Base-by-base conservation (phyloP, 2,888 invertebrate genomes). In the Homarus gammarus region DNA sequence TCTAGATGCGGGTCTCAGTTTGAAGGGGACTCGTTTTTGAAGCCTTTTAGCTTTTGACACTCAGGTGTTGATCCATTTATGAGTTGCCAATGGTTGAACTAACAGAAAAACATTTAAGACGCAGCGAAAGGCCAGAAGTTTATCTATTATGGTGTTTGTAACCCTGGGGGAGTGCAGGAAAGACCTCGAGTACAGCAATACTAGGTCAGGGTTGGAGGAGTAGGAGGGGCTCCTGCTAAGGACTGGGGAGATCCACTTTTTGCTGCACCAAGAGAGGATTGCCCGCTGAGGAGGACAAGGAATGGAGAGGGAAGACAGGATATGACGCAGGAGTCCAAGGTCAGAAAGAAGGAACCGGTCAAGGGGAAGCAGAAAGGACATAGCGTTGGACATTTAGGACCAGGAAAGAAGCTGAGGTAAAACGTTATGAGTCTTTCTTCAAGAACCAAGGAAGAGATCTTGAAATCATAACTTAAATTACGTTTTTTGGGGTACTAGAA, bases 191-290 rank as follows among this genome's bases (percentile, higher is more conserved):
- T 44, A 12, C 44, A 5, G 12, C 44, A 44, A 5, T 44, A 8
- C 6, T 77, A 77, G 75, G 75, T 77, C 75, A 77, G 75, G 75
- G 75, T 49, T 77, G 75, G 31, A 18, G 31, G 44, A 77, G 75
- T 31, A 77, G 75, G 75, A 77, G n/a, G n/a, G n/a, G n/a, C 75
- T 77, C 49, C 49, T 77, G 75, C 75, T 77, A 77, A 40, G 75
- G 75, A 40, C 75, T 77, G 75, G 75, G 49, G 44, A 49, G 49
- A 44, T 49, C 75, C 27, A 40, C 27, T 77, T 77, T 73, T 77
- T 77, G 44, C 44, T 49, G 27, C 38, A 31, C n/a, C n/a, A 2
- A 44, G 49, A 49, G 18, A 49, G 49, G 49, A 31, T n/a, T 31
- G 38, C 75, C 49, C 31, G 38, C 40, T 44, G 44, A 77, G 49